Conservation (phyloP, 1,140 invertebrate species). For the Aphaenogaster ashmeadi region DNA sequence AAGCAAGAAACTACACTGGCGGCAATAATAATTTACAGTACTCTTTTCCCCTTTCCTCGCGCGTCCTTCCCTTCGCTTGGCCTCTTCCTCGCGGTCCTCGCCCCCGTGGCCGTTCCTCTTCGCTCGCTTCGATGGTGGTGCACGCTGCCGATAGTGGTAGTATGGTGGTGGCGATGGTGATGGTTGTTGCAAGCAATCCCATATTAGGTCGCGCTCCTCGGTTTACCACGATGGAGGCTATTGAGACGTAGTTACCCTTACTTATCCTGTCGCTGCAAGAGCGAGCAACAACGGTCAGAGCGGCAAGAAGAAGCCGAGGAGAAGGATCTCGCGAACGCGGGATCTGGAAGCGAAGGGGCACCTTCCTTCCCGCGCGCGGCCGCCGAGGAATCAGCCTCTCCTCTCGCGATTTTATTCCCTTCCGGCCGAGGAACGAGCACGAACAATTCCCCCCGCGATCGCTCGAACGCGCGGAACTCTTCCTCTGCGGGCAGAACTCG, state of each 20-base stretch:
- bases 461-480: conserved; percentile 5
- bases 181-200: conserved; percentile 74
- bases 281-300: conserved; percentile 39
- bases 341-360: conserved; percentile 51
- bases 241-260: conserved; percentile 77
- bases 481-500: conserved; percentile 25
- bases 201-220: conserved; percentile 72
- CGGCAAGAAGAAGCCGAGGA: conserved; percentile 23
- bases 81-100: conserved; percentile 17
- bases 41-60: conserved; percentile 48
- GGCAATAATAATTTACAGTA: conserved; percentile 78
- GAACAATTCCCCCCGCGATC: conserved; percentile 26
- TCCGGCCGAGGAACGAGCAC: conserved; percentile 16
- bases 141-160: conserved; percentile 5
- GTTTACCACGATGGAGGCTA: conserved; percentile 70
- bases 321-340: neutral
- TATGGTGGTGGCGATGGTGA: conserved; percentile 32
- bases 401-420: conserved; percentile 39
- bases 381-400: neutral
- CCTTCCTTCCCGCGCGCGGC: conserved; percentile 16
- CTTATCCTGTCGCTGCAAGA: conserved; percentile 65
- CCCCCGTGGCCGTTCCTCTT: conserved; percentile 11
- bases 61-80: neutral
- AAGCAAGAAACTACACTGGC: conserved; percentile 76
- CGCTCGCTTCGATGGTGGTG: conserved; percentile 52